Evolutionary conservation across 2,888 invertebrate species (phyloP).

Genomic region (Lycophotia porphyrea): DNA sequence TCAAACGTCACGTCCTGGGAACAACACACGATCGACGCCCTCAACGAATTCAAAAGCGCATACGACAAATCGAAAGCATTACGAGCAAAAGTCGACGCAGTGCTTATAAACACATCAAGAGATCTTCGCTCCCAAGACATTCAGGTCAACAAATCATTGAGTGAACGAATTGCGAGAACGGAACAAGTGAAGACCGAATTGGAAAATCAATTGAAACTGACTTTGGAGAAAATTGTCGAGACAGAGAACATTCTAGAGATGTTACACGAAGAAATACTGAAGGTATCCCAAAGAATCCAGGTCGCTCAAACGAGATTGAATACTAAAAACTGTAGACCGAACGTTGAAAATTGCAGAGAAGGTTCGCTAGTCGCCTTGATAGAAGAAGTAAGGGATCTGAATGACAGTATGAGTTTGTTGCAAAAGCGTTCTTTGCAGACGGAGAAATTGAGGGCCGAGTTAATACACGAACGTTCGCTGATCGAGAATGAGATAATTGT

Average conservation of each 20-base stretch:
- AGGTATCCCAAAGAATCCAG: conserved; percentile 84
- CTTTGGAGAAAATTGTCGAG: conserved; percentile 83
- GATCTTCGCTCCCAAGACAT: conserved; percentile 96
- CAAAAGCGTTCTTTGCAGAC: conserved; percentile 82
- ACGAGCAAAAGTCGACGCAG: conserved; percentile 93
- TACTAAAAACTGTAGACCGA: conserved; percentile 82
- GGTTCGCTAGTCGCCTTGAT: conserved; percentile 84
- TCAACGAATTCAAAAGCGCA: conserved; percentile 93
- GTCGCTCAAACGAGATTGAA: conserved; percentile 87
- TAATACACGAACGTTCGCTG: conserved; percentile 84
- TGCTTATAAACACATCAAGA: conserved; percentile 93
- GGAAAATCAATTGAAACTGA: conserved; percentile 92
- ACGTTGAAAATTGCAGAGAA: conserved; percentile 86
- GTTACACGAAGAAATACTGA: conserved; percentile 84
- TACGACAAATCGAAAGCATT: conserved; percentile 93
- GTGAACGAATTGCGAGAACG: conserved; percentile 93
- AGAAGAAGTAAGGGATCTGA: conserved; percentile 85
- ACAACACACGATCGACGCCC: conserved; percentile 93
- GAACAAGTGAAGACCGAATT: conserved; percentile 93
- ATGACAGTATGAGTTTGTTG: conserved; percentile 84
- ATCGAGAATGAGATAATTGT: conserved; percentile 87
- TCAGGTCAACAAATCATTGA: conserved; percentile 93
- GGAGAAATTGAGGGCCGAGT: conserved; percentile 81
- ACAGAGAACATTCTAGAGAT: conserved; percentile 85
- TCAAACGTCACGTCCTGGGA: conserved; percentile 96